Evolutionary conservation across 2,113 vertebrate genomes (phyloP), one percentile per base, ranked within the genome.

Genomic region (Pomatorhinus ruficollis): DNA sequence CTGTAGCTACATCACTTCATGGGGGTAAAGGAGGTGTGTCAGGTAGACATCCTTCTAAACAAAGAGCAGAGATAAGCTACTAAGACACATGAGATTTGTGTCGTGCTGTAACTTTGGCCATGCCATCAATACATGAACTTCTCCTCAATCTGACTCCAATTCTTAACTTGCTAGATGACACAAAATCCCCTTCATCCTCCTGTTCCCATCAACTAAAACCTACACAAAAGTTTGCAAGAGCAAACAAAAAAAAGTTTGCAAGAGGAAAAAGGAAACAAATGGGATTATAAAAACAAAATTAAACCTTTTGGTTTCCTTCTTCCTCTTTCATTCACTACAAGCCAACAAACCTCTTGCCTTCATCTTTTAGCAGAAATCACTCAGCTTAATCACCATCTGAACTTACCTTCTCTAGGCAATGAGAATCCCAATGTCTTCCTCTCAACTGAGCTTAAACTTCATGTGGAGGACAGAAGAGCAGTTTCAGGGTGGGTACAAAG

Each of bases 61-160:
- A 81, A 65, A 30, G 8, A 35, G 8, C n/a, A 15, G 33, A 39
- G 25, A 53, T 37, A 84, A 91, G 10, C 35, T 65, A 52, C 35
- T 19, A 27, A 71, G 9, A 53, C 10, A 64, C 15, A 79, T 49
- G 3, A 81, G 10, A 70, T 77, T 59, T 47, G 75, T 56, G n/a
- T 56, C 0, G 0, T 82, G 25, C 75, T 0, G 0, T 13, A 61
- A 44, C 10, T 71, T 45, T 27, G 37, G 45, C 11, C 21, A 31
- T 23, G 23, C 9, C 8, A 33, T 8, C 6, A 72, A 72, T 17
- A 84, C 3, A 37, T 4, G 6, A 14, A 70, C 31, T 74, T 68
- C 49, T 60, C 37, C 31, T 60, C 18, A 71, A 57, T 12, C 10
- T 2, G 3, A 76, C n/a, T 57, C 25, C 30, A 57, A 27, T 40